Base-by-base conservation (phyloP, 2,113 vertebrate species). In the Amphilophus citrinellus region DNA sequence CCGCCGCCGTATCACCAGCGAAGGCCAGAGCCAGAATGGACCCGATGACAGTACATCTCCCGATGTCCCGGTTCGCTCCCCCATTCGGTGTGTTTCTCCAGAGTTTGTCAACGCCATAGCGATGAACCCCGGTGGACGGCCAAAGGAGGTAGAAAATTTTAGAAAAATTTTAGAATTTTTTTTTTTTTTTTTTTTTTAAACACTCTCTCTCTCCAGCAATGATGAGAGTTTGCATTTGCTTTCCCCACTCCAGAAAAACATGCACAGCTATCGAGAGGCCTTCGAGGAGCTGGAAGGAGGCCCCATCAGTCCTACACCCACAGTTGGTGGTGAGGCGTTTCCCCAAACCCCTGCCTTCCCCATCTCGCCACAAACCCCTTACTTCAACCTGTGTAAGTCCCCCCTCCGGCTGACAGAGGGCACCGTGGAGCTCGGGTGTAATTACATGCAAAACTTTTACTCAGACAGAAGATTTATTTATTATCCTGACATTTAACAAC, bases 211-310 rank as follows among this genome's bases (percentile, higher is more conserved):
- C n/a, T 10, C 4, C 37, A 9, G 3, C 61, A 3, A 6, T 22
- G 4, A 47, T 24, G 3, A 50, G 3, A 50, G 2, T 68, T 24
- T 79, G 10, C 61, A 2, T 80, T 61, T 85, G 10, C 80, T 17
- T 79, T 93, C 60, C 89, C 44, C 73, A 73, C 75, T 30, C 1
- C 93, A 99, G 98, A 97, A 96, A 94, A 97, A 98, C 87, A 97
- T 99, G 91, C 98, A 99, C 94, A 99, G 98, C 94, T 99, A 99
- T 95, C 97, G 97, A 76, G 98, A 99, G 77, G 98, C 98, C 79
- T 99, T 99, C 0, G 98, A 99, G 89, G 98, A 99, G 92, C 95
- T 97, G 90, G 98, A 99, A 3, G 95, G 96, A 76, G 93, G 95
- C 15, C 95, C 96, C 0, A 88, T 93, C 85, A 97, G 96, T 89